These are phyloP conservation scores for Phalacrocorax pelagicus DNA, from an alignment of 2,113 vertebrate species.

Conservation along the genomic window DNA sequence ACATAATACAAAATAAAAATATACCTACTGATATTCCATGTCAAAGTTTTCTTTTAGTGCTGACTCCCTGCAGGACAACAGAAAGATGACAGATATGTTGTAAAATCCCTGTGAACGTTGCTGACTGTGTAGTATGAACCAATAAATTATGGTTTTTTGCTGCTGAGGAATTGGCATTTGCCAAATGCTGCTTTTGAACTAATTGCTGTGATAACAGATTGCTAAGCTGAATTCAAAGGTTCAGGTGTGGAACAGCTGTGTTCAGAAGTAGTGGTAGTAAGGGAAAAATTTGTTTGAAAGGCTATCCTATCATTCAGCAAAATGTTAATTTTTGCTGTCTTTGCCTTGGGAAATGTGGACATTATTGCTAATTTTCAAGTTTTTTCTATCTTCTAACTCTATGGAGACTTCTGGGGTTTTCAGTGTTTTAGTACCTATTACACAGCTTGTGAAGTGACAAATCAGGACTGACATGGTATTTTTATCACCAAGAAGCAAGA, in stretches of 20 bases:
- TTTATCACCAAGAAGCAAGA: neutral
- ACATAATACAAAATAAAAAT: neutral
- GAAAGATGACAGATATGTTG: neutral
- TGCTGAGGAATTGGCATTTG: neutral
- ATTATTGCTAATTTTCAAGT: neutral
- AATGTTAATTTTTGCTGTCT: neutral
- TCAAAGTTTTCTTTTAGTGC: neutral
- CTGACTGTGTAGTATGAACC: neutral
- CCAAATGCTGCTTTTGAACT: neutral
- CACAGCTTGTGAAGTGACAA: neutral
- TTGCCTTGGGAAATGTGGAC: neutral
- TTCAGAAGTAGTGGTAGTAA: neutral
- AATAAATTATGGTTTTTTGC: neutral
- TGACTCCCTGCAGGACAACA: neutral
- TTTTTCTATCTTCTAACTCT: neutral
- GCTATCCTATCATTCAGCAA: neutral
- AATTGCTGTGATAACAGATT: neutral
- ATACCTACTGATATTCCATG: neutral
- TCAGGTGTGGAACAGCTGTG: neutral
- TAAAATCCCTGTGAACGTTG: neutral
- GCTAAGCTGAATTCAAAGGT: neutral
- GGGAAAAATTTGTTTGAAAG: neutral
- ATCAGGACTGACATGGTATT: neutral
- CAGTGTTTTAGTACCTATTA: neutral
- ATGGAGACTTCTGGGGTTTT: neutral